Conservation (phyloP, 2,113 vertebrate genomes). For the Pelecanoides urinatrix region DNA sequence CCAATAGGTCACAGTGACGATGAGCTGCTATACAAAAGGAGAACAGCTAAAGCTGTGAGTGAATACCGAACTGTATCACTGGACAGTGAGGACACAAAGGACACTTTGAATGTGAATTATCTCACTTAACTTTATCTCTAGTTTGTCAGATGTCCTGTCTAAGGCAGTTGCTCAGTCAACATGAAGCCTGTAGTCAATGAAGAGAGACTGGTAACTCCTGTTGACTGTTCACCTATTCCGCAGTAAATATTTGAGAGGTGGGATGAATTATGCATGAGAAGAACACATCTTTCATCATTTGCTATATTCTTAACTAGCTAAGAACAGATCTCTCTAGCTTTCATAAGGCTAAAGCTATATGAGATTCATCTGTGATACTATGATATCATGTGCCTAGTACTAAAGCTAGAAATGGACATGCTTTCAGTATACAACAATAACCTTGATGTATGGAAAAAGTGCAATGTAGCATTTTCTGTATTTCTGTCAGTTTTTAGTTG, state of each 20-base stretch:
- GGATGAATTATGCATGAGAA: not conserved
- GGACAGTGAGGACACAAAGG: not conserved
- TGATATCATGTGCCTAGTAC: not conserved
- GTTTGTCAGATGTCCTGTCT: not conserved
- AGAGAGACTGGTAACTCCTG: not conserved
- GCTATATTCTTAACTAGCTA: not conserved
- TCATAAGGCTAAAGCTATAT: not conserved
- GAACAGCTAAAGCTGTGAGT: not conserved
- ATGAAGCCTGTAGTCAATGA: not conserved
- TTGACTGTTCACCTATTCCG: not conserved
- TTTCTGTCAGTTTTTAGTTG: not conserved
- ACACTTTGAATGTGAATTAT: not conserved
- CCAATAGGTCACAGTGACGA: not conserved
- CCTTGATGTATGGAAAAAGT: not conserved
- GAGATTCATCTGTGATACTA: not conserved
- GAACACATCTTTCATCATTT: not conserved
- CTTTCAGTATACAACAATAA: not conserved
- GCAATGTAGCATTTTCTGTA: not conserved
- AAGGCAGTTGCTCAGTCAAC: not conserved
- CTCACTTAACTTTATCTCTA: not conserved
- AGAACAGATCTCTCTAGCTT: not conserved
- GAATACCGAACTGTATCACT: not conserved
- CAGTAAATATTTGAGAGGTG: not conserved
- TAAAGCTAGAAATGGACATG: not conserved
- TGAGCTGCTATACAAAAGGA: not conserved